phyloP scores from a whole-genome alignment of 2,797 vertebrate genomes.

The Uromys caudimaculatus region DNA sequence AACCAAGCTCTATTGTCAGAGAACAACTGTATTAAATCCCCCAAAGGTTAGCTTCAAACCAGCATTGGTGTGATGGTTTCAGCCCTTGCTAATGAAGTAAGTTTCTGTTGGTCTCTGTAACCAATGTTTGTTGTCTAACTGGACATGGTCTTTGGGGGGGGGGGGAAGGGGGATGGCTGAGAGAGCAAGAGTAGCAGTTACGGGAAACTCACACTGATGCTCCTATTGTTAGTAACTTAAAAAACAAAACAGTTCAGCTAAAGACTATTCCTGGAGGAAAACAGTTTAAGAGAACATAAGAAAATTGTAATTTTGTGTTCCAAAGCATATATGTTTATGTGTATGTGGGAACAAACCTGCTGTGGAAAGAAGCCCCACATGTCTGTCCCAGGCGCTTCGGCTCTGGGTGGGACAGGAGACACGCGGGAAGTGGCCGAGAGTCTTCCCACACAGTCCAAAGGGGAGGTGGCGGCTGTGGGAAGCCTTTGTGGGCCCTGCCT shows the following conservation, averaged over 20 bases:
- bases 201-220: not conserved
- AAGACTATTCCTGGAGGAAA: conserved; percentile 26
- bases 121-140: conserved; percentile 29
- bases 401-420: no score
- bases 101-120: conserved; percentile 27
- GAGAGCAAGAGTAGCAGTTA: conserved; percentile 21
- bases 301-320: conserved; percentile 49
- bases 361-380: no score
- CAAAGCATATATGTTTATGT: not conserved
- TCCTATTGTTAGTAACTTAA: conserved; percentile 62
- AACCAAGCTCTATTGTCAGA: conserved; percentile 84
- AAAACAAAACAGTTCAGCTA: conserved; percentile 40
- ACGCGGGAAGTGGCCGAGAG: no score
- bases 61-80: conserved; percentile 80
- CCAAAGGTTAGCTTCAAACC: conserved; percentile 75
- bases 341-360: no score
- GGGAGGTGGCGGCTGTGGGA: no score
- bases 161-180: not conserved
- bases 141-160: not conserved
- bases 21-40: conserved; percentile 84
- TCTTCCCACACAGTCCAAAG: no score
- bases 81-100: conserved; percentile 60
- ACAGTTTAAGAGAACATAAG: conserved; percentile 20
- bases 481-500: no score
- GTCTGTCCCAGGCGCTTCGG: no score